These are phyloP conservation scores for Gymnopithys bicolor DNA, from an alignment of 2,797 vertebrate genomes.

Conservation along the genomic window DNA sequence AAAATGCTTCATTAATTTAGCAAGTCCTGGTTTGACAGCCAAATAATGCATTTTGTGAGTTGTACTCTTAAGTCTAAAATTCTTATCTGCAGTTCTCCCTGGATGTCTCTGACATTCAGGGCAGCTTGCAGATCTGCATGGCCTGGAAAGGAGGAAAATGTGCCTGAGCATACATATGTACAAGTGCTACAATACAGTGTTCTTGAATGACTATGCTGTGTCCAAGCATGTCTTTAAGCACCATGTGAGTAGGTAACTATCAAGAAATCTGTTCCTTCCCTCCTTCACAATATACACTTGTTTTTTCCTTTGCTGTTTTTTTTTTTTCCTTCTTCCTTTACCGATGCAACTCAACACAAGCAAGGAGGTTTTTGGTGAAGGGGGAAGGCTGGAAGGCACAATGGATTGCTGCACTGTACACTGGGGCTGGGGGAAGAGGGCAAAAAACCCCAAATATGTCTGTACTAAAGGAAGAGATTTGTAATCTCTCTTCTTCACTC, in stretches of 20 bases:
- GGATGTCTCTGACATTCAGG: slow-evolving; percentile 3
- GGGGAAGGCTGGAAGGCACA: neutral
- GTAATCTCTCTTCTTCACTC: neutral
- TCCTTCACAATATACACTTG: neutral
- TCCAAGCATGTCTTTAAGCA: neutral
- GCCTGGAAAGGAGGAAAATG: neutral
- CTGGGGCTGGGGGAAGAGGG: neutral
- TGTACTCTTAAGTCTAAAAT: slow-evolving; percentile 53
- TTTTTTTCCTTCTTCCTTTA: neutral
- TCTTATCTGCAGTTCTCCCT: slow-evolving; percentile 8
- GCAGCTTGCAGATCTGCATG: neutral
- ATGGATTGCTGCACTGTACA: neutral
- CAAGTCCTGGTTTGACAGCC: slow-evolving; percentile 70
- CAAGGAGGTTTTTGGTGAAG: neutral
- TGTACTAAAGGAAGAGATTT: neutral
- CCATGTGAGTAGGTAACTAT: neutral
- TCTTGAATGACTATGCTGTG: neutral
- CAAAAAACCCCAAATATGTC: neutral
- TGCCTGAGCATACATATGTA: fast-evolving
- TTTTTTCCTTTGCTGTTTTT: neutral
- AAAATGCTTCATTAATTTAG: slow-evolving; percentile 75
- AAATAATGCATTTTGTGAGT: slow-evolving; percentile 68
- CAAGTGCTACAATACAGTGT: neutral
- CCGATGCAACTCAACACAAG: neutral
- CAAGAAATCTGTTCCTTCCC: neutral